These are phyloP conservation scores for Tiaroga cobitis DNA, from an alignment of 2,797 vertebrate genomes.

Conservation along the genomic window DNA sequence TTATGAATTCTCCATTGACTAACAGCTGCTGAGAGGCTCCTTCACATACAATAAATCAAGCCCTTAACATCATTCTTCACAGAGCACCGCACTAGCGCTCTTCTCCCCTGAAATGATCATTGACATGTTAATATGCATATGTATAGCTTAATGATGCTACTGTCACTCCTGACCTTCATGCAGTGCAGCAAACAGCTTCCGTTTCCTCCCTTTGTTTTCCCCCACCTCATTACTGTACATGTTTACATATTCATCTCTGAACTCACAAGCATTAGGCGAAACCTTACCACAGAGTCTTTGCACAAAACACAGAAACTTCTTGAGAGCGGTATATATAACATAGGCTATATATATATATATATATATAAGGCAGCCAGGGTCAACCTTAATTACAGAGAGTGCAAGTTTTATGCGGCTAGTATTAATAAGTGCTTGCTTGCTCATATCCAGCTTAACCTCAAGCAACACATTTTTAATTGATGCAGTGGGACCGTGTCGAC, in stretches of 20 bases:
- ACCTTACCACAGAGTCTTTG: not conserved
- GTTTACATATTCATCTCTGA: constrained; percentile 1
- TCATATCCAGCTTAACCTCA: constrained; percentile 48
- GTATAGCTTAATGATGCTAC: constrained; percentile 6
- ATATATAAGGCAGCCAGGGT: constrained; percentile 3
- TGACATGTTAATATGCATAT: constrained; percentile 34
- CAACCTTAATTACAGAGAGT: constrained; percentile 46
- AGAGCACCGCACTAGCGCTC: not conserved
- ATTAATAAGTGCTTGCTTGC: constrained; percentile 53
- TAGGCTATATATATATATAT: not conserved
- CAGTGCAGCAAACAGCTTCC: constrained; percentile 9
- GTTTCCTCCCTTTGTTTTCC: not conserved
- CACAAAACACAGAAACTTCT: constrained; percentile 15
- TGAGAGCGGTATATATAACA: not conserved
- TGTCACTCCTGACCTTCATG: constrained; percentile 23
- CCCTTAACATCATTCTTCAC: constrained; percentile 34
- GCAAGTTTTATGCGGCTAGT: constrained; percentile 37
- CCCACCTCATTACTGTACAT: not conserved
- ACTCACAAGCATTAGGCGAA: not conserved
- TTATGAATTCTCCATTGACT: constrained; percentile 49
- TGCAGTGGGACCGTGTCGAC: constrained; percentile 25
- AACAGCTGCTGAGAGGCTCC: constrained; percentile 39
- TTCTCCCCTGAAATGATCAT: constrained; percentile 29
- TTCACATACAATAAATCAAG: constrained; percentile 49
- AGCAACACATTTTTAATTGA: constrained; percentile 57